phyloP scores from a whole-genome alignment of 2,888 invertebrate genomes.

The Polia nebulosa region DNA sequence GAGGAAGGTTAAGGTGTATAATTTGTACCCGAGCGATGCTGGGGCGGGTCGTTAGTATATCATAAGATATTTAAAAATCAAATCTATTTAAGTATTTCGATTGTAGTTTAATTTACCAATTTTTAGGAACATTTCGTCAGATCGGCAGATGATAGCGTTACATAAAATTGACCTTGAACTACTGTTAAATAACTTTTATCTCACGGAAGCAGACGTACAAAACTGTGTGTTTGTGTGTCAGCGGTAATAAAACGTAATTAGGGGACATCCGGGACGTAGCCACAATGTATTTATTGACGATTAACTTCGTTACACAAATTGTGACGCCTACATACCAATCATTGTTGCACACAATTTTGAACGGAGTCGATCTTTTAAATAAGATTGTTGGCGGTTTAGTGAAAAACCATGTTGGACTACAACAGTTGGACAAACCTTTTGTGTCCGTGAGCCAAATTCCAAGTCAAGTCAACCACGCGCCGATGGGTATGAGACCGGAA shows the following conservation, averaged over 20 bases:
- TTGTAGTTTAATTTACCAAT: background rate
- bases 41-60: no score
- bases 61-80: no score
- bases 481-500: no score
- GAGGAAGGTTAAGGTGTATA: no score
- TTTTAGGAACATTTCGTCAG: background rate
- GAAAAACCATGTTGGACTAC: background rate
- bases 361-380: background rate
- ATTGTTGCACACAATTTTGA: background rate
- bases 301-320: constrained; percentile 42
- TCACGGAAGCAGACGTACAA: constrained; percentile 7
- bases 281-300: constrained; percentile 38
- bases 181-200: constrained; percentile 34
- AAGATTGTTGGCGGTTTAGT: background rate
- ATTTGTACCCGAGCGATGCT: no score
- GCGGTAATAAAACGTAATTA: constrained; percentile 54
- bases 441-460: background rate
- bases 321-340: constrained; percentile 33
- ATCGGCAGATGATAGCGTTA: constrained; percentile 10
- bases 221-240: constrained; percentile 13
- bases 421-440: background rate
- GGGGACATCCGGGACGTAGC: constrained; percentile 34
- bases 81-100: no score
- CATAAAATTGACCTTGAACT: constrained; percentile 37
- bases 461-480: background rate